These are phyloP conservation scores for Dissostichus mawsoni DNA, from an alignment of 2,113 vertebrate genomes.

Conservation along the genomic window DNA sequence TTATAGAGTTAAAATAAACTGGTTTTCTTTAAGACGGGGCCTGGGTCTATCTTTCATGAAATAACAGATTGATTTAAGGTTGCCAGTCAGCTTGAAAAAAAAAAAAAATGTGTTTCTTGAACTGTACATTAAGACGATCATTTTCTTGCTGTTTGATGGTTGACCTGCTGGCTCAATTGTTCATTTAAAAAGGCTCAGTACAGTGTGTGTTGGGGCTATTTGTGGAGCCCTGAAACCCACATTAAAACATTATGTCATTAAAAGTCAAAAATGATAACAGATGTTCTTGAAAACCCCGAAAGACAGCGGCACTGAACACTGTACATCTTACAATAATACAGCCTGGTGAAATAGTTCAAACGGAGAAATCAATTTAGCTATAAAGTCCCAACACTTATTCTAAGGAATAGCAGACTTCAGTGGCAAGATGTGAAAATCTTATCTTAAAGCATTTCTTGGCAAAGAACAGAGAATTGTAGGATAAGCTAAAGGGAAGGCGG, in stretches of 20 bases:
- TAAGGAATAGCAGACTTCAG: constrained; percentile 11
- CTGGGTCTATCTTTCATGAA: constrained; percentile 40
- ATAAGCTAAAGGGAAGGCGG: constrained; percentile 31
- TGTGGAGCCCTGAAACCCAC: constrained; percentile 46
- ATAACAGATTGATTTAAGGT: constrained; percentile 38
- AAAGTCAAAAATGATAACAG: constrained; percentile 74
- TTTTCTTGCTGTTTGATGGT: constrained; percentile 75
- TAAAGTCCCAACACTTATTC: constrained; percentile 26
- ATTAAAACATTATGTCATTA: constrained; percentile 73
- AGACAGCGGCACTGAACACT: constrained; percentile 21
- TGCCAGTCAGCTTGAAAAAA: constrained; percentile 11
- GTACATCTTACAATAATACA: constrained; percentile 10
- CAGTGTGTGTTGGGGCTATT: constrained; percentile 26
- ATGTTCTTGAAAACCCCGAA: constrained; percentile 53
- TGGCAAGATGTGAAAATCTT: constrained; percentile 1
- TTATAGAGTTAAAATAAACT: constrained; percentile 45
- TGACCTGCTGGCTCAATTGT: constrained; percentile 72
- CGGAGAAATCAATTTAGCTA: not conserved
- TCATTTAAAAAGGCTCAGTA: constrained; percentile 58
- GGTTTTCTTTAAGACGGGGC: constrained; percentile 19
- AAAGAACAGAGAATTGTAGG: constrained; percentile 21
- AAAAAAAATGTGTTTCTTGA: too few species aligned
- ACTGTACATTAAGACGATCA: constrained; percentile 42
- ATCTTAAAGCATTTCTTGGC: constrained; percentile 46
- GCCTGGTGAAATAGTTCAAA: constrained; percentile 26